These are phyloP conservation scores for Carassius carassius DNA, from an alignment of 2,113 vertebrate genomes.

Conservation along the genomic window DNA sequence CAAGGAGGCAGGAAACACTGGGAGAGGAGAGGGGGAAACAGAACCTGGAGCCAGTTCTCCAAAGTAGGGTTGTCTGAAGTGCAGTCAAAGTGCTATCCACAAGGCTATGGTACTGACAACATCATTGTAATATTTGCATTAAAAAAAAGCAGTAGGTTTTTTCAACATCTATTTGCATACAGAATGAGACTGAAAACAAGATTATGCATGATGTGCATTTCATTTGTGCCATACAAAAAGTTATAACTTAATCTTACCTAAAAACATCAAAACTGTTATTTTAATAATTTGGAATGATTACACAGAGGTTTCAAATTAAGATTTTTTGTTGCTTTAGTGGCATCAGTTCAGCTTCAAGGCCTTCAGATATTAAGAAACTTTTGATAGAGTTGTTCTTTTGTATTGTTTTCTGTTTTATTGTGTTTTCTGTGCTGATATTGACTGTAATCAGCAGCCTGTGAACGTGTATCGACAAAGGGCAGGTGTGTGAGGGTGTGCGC, in stretches of 20 bases:
- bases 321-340: not conserved
- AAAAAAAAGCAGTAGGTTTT: no score
- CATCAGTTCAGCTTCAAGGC: not conserved
- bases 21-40: not conserved
- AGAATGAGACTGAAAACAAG: no score
- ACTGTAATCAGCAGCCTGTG: constrained; percentile 1
- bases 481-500: not conserved
- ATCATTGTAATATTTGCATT: not conserved
- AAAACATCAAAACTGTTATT: not conserved
- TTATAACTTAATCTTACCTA: not conserved
- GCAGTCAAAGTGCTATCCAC: not conserved
- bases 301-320: not conserved
- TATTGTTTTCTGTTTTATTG: constrained; percentile 6
- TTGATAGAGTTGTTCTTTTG: not conserved
- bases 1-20: not conserved
- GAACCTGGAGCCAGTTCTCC: not conserved
- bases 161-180: no score
- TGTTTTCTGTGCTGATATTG: not conserved
- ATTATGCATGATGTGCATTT: no score
- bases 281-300: not conserved
- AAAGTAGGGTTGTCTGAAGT: not conserved
- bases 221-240: not conserved
- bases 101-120: not conserved
- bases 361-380: not conserved
- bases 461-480: not conserved